phyloP scores from a whole-genome alignment of 2,797 vertebrate genomes.

The Gephyroberyx darwinii region DNA sequence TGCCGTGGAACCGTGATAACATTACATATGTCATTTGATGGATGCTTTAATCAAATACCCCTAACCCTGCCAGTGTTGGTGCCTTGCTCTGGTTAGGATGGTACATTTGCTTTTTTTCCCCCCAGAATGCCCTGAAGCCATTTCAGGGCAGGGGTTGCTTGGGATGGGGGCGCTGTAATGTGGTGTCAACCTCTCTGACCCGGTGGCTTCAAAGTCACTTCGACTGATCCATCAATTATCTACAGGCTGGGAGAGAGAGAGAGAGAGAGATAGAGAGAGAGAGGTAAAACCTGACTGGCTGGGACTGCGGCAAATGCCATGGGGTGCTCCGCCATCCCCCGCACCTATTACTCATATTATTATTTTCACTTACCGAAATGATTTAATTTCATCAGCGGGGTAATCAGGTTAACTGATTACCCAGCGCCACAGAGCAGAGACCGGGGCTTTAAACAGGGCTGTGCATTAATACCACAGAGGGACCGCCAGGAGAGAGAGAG shows the following conservation, averaged over 20 bases:
- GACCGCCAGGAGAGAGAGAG: conserved; percentile 12
- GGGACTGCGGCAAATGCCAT: conserved; percentile 56
- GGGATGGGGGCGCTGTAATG: neutral
- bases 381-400: conserved; percentile 81
- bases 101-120: neutral
- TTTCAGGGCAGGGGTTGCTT: conserved; percentile 3
- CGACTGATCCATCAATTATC: conserved; percentile 47
- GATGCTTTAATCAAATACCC: neutral
- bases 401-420: conserved; percentile 85
- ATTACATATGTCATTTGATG: neutral
- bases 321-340: conserved; percentile 57
- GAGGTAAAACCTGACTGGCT: conserved; percentile 44
- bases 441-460: conserved; percentile 67
- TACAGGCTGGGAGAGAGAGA: neutral
- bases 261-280: conserved; percentile 12
- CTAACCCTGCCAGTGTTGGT: conserved; percentile 9
- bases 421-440: conserved; percentile 62
- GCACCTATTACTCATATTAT: conserved; percentile 78
- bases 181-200: conserved; percentile 37
- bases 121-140: conserved; percentile 5
- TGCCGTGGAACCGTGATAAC: no score
- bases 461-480: conserved; percentile 68
- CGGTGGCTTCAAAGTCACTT: conserved; percentile 34
- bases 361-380: conserved; percentile 82
- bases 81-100: neutral